Conservation (phyloP, 1,140 invertebrate species). For the Zaprionus inermis region DNA sequence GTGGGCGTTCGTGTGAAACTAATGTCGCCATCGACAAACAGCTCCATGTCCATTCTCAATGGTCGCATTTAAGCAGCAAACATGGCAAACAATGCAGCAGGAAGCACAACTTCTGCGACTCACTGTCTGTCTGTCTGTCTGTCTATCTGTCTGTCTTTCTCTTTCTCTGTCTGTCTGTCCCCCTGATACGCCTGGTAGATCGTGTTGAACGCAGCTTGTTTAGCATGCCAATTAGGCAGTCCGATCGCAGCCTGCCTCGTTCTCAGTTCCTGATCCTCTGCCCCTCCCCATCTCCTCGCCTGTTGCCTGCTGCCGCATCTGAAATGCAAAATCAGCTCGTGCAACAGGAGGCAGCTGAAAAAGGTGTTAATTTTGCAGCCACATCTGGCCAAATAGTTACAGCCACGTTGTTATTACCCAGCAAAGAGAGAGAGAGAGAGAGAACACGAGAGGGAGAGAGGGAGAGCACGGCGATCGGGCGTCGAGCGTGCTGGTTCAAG, state of each 20-base stretch:
- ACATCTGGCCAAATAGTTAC: slow-evolving; percentile 62
- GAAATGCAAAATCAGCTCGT: slow-evolving; percentile 80
- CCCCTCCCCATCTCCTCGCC: slow-evolving; percentile 1
- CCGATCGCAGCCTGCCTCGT: slow-evolving; percentile 43
- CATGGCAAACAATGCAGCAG: slow-evolving; percentile 51
- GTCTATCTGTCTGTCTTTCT: slow-evolving; percentile 9
- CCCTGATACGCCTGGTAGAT: slow-evolving; percentile 74
- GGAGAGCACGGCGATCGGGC: slow-evolving; percentile 1
- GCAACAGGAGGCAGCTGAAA: slow-evolving; percentile 60
- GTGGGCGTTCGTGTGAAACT: slow-evolving; percentile 79
- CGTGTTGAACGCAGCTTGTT: slow-evolving; percentile 82
- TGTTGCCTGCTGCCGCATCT: slow-evolving; percentile 48
- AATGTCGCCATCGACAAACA: slow-evolving; percentile 51
- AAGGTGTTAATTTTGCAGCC: slow-evolving; percentile 78
- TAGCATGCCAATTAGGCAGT: slow-evolving; percentile 81
- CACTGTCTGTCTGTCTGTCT: slow-evolving; percentile 4
- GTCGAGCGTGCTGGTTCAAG: slow-evolving; percentile 76
- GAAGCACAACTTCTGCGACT: slow-evolving; percentile 6
- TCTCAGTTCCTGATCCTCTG: neutral
- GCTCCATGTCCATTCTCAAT: slow-evolving; percentile 61
- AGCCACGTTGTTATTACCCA: slow-evolving; percentile 75
- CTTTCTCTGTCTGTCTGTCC: slow-evolving; percentile 43
- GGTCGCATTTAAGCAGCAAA: slow-evolving; percentile 57
- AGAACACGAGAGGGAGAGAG: neutral
- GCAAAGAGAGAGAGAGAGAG: slow-evolving; percentile 22